phyloP scores from a whole-genome alignment of 2,797 vertebrate genomes.

The Garrulus glandarius region DNA sequence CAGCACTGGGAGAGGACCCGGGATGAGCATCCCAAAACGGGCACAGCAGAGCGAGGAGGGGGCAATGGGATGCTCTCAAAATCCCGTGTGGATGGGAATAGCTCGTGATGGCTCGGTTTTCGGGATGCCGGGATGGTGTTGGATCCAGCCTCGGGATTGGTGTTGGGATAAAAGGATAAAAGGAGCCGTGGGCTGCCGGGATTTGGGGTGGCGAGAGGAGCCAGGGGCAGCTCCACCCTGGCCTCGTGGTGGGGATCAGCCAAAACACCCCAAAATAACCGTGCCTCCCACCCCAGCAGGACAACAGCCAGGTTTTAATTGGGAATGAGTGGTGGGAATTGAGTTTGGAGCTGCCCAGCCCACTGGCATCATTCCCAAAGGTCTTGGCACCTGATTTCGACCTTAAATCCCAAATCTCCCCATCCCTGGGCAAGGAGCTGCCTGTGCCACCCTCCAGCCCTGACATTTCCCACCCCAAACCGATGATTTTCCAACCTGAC shows the following conservation, averaged over 20 bases:
- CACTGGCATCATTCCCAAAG: rapidly evolving
- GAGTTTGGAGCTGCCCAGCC: rapidly evolving
- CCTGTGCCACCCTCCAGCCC: rapidly evolving
- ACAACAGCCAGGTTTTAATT: rapidly evolving
- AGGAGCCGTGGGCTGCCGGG: rapidly evolving
- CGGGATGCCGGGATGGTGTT: rapidly evolving
- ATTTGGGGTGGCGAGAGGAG: background rate
- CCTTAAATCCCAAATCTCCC: background rate
- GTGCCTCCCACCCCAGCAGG: rapidly evolving
- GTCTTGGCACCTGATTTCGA: rapidly evolving
- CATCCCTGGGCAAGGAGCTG: rapidly evolving
- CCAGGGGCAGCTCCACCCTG: background rate
- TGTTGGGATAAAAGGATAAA: rapidly evolving
- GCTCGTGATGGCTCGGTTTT: rapidly evolving
- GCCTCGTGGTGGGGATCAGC: background rate
- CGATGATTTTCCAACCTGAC: background rate
- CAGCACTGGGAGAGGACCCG: rapidly evolving
- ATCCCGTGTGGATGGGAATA: rapidly evolving
- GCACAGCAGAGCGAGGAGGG: rapidly evolving
- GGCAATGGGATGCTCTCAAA: background rate
- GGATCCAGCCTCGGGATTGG: rapidly evolving
- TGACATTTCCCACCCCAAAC: rapidly evolving
- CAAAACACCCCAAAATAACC: background rate
- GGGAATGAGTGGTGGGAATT: background rate
- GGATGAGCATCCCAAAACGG: rapidly evolving